These are phyloP conservation scores for Vespertilio murinus DNA, from an alignment of 2,797 vertebrate species.

Conservation along the genomic window DNA sequence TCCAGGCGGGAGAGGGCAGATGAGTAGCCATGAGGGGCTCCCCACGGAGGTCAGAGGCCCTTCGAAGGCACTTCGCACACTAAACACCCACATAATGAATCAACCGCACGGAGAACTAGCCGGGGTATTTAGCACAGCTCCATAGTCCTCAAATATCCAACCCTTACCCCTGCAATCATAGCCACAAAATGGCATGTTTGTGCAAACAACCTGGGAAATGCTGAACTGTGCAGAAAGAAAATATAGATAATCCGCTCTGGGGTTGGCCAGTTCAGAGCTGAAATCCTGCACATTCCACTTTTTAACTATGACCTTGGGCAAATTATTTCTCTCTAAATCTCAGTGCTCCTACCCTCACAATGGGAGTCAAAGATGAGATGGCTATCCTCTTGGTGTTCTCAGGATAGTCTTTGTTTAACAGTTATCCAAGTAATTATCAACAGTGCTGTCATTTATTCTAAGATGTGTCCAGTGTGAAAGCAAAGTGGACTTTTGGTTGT, in stretches of 20 bases:
- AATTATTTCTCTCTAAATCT: neutral
- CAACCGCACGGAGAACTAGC: neutral
- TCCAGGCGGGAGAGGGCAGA: neutral
- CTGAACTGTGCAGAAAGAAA: neutral
- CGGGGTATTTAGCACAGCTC: neutral
- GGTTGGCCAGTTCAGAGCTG: neutral
- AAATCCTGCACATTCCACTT: neutral
- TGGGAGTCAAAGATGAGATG: neutral
- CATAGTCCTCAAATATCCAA: neutral
- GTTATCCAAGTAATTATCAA: neutral
- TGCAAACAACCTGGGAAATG: neutral
- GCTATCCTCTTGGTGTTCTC: neutral
- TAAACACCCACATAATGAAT: neutral
- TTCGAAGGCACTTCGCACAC: neutral
- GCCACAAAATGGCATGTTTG: neutral
- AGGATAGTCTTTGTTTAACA: neutral
- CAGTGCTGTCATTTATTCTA: neutral
- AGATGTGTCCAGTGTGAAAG: neutral
- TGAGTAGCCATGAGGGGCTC: rapidly evolving
- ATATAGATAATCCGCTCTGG: neutral
- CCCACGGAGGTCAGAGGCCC: neutral
- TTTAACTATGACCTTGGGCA: neutral
- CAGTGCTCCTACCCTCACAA: neutral
- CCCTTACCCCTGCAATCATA: neutral
- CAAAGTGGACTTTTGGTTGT: neutral